Evolutionary conservation across 2,797 vertebrate species (phyloP).

Genomic region (Sphaeramia orbicularis): DNA sequence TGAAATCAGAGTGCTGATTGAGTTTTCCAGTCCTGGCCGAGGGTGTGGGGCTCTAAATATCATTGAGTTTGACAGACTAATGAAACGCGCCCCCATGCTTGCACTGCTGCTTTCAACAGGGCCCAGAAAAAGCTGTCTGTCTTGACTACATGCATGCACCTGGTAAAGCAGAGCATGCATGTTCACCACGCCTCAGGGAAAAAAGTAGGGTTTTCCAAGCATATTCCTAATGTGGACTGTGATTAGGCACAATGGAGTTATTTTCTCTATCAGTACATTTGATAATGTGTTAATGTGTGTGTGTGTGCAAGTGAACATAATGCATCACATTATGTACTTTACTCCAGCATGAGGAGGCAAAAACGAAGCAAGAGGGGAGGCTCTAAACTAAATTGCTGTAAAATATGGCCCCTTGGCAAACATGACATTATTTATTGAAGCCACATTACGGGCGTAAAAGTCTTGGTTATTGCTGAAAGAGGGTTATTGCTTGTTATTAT

Average conservation of each 20-base stretch:
- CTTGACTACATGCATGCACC: conserved; percentile 19
- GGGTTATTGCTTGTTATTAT: conserved; percentile 76
- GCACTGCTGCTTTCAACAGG: conserved; percentile 53
- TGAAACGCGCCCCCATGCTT: conserved; percentile 80
- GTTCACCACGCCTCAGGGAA: conserved; percentile 4
- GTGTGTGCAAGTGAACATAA: conserved; percentile 47
- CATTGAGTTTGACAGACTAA: conserved; percentile 87
- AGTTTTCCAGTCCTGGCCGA: conserved; percentile 81
- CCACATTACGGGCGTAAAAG: conserved; percentile 74
- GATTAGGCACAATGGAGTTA: conserved; percentile 30
- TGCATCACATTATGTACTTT: conserved; percentile 52
- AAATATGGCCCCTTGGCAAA: conserved; percentile 78
- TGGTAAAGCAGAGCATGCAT: conserved; percentile 20
- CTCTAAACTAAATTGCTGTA: conserved; percentile 72
- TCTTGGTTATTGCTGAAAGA: conserved; percentile 71
- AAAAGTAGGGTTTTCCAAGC: conserved; percentile 20
- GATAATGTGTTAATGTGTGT: conserved; percentile 49
- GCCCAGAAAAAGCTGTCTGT: conserved; percentile 43
- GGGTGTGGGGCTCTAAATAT: conserved; percentile 82
- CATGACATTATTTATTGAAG: conserved; percentile 80
- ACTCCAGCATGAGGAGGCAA: conserved; percentile 45
- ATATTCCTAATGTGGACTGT: not conserved
- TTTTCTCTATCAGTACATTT: conserved; percentile 45
- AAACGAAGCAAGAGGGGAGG: conserved; percentile 28
- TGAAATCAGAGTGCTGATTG: conserved; percentile 91